Evolutionary conservation across 1,140 invertebrate species (phyloP), one percentile per base, ranked within the genome.

Genomic region (Stratiolaelaps scimitus): DNA sequence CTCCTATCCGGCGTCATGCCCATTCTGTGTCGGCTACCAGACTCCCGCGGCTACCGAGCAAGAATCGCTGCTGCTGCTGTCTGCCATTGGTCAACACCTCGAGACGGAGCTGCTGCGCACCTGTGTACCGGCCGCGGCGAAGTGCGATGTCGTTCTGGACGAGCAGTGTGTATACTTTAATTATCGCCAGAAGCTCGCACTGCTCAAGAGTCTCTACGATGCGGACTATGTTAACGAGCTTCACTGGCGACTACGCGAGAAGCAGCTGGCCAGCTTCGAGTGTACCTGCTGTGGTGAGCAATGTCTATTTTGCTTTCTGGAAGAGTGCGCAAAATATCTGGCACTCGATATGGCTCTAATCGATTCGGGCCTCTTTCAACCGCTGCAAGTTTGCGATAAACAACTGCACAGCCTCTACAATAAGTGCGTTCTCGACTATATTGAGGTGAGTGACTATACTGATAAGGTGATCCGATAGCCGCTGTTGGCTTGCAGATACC

Each of bases 361-460:
- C 17, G 53, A 60, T 26, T 60, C 53, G 17, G 53, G 53, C 1
- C 20, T 60, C 4, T 60, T 60, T 34, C 53, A 60, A 26, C 53
- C 53, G 13, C 53, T 60, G 13, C 53, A 60, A 26, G 53, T 60
- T 60, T 60, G 53, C 53, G 53, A 60, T 34, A 60, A 60, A 23
- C 53, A 60, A 26, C 53, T 60, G 15, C 53, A 60, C 34, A 60
- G 15, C 13, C 15, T 60, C 15, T 60, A 60, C 53, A 17, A 60
- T 10, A 60, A 60, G 23, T 60, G 53, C 23, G 23, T 60, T 34
- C 26, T 60, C 13, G 53, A 60, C 10, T 60, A 19, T 23, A 60
- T 60, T 10, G 53, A 60, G 53, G 53, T 60, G 10, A 19, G 53
- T 34, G 26, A 26, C 19, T 28, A 48, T 6, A 20, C 47, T n/a